A percentile compares a stretch with the other conserved stretches of the same genome.
Evolutionary conservation across 1,140 invertebrate species (phyloP).

Genomic region (Camponotus floridanus): DNA sequence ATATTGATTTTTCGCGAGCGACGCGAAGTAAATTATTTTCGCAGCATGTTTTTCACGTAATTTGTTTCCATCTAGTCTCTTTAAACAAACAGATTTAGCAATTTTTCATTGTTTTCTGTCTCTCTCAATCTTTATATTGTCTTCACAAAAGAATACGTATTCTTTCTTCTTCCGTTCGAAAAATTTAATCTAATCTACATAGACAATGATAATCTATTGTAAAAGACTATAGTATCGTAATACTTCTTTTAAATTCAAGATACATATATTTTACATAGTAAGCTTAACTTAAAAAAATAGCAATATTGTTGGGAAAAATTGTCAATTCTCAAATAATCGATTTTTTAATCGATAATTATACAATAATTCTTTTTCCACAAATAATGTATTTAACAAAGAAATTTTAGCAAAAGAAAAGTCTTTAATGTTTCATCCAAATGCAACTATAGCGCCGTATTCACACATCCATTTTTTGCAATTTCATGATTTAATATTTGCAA

Average conservation of each 20-base stretch:
- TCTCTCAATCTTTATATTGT: not conserved
- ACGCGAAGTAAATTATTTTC: not conserved
- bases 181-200: slow-evolving; percentile 13
- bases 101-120: slow-evolving; percentile 9
- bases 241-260: not conserved
- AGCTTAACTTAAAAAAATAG: not conserved
- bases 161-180: not conserved
- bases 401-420: not conserved
- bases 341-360: too few species aligned
- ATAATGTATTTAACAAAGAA: slow-evolving; percentile 13
- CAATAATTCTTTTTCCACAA: not conserved
- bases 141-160: not conserved
- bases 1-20: slow-evolving; percentile 20
- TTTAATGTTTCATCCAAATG: slow-evolving; percentile 13
- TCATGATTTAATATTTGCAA: too few species aligned
- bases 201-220: not conserved
- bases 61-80: too few species aligned
- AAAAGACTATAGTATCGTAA: not conserved
- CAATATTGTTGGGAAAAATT: not conserved
- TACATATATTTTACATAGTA: not conserved
- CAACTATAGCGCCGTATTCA: not conserved
- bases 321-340: not conserved
- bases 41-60: not conserved
- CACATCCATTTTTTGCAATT: not conserved
- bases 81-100: not conserved